Conservation (phyloP, 2,113 vertebrate species). For the Callopanchax toddi region DNA sequence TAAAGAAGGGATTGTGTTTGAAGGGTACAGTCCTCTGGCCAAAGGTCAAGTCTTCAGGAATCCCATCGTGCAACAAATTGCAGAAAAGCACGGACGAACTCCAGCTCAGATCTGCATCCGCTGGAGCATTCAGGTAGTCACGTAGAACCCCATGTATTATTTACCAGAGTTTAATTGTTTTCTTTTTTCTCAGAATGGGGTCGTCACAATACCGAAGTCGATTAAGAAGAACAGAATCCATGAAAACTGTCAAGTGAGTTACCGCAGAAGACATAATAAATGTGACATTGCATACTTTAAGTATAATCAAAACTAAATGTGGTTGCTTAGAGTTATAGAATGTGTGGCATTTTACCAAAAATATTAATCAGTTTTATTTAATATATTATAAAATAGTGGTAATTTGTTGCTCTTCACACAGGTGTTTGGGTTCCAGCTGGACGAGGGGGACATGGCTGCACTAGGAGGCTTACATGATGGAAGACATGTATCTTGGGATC, state of each 20-base stretch:
- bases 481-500: slow-evolving; percentile 85
- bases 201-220: slow-evolving; percentile 86
- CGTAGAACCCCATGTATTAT: too few species aligned
- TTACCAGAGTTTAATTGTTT: too few species aligned
- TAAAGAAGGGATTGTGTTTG: slow-evolving; percentile 77
- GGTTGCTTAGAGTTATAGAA: too few species aligned
- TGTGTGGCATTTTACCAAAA: too few species aligned
- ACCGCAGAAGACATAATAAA: too few species aligned
- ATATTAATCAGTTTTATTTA: too few species aligned
- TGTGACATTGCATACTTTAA: too few species aligned
- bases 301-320: too few species aligned
- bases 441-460: slow-evolving; percentile 75
- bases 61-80: slow-evolving; percentile 69
- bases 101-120: slow-evolving; percentile 81
- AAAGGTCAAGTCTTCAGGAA: slow-evolving; percentile 77
- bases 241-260: slow-evolving; percentile 83
- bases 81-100: slow-evolving; percentile 77
- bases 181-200: slow-evolving; percentile 75
- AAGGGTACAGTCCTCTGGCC: slow-evolving; percentile 83
- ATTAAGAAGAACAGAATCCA: slow-evolving; percentile 78
- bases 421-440: slow-evolving; percentile 69
- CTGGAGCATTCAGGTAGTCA: slow-evolving; percentile 75
- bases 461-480: slow-evolving; percentile 83
- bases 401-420: not conserved
- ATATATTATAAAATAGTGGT: too few species aligned